Conservation (phyloP, 2,888 invertebrate genomes). For the Heliconius erato region DNA sequence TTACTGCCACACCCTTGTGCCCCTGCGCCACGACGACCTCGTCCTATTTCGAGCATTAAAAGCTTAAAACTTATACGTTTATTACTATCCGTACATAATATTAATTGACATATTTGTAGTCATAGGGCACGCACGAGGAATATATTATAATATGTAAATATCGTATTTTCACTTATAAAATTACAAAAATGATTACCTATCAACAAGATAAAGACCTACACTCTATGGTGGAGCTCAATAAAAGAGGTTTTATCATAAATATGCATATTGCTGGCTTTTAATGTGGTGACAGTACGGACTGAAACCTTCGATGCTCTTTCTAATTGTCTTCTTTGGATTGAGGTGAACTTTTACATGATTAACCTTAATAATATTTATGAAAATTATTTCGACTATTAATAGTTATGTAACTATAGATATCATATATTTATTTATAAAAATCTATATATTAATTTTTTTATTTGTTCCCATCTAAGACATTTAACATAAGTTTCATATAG, state of each 20-base stretch:
- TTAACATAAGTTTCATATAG: too few species aligned
- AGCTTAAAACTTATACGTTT: neutral
- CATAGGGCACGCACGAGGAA: neutral
- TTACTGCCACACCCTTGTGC: too few species aligned
- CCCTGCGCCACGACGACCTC: too few species aligned
- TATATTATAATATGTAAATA: constrained; percentile 1
- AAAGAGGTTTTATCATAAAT: constrained; percentile 42
- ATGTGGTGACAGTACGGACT: neutral
- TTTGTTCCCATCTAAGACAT: too few species aligned
- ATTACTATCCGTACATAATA: neutral
- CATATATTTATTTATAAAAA: too few species aligned
- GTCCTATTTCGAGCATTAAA: neutral
- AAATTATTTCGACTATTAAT: neutral
- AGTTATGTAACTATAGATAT: neutral
- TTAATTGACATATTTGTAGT: neutral
- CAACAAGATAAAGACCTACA: constrained; percentile 35
- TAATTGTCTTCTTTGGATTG: constrained; percentile 20
- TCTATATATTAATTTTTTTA: too few species aligned
- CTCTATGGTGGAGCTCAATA: constrained; percentile 32
- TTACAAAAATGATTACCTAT: constrained; percentile 37
- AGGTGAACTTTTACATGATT: neutral
- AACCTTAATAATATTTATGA: neutral
- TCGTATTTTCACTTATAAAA: constrained; percentile 32
- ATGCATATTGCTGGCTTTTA: constrained; percentile 28
- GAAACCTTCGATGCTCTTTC: neutral